Base-by-base conservation (phyloP, 1,140 invertebrate genomes). In the Acromyrmex echinatior region DNA sequence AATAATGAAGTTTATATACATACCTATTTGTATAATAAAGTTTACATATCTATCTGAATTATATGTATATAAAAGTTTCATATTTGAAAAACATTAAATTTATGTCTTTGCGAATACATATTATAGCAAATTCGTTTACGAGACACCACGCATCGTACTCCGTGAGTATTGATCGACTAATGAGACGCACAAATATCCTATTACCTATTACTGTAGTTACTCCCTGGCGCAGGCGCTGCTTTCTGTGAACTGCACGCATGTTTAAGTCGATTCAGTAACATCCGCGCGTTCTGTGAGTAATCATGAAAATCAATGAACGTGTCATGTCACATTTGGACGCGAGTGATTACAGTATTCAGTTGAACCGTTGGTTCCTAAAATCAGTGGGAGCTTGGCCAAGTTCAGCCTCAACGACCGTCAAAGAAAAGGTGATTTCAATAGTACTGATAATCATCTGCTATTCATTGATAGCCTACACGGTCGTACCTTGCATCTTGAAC, bases 391-490 rank as follows among this genome's bases (percentile, higher is more conserved):
- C 79, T 0, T 92, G 91, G 91, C 87, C 90, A 10, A 74, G 16
- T 35, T 28, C 79, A 5, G 35, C 31, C 12, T 14, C 28, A 1
- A 77, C 28, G 10, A 77, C 73, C 0, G 0, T 49, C 10, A 16
- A 10, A 9, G 49, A 84, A 4, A 74, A 66, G 25, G 3, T 77
- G 35, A 6, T 77, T 3, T 87, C 85, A 0, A 14, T 16, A 1
- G 25, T 89, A 28, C 25, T 79, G 12, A 80, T 82, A n/a, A 1
- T 80, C 3, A 35, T 4, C 92, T 94, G 0, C 49, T 94, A 31
- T 90, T 90, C 93, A 94, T 70, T 88, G 88, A 31, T 90, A 35
- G n/a, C n/a, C 5, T 60, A 56, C 49, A 53, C 63, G 0, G n/a
- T 86, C 1, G 4, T 87, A 16, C 79, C 86, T 0, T 84, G 79